A percentile compares a stretch with the other conserved stretches of the same genome.
phyloP scores from a whole-genome alignment of 2,888 invertebrate genomes.

The Lochmaea capreae region DNA sequence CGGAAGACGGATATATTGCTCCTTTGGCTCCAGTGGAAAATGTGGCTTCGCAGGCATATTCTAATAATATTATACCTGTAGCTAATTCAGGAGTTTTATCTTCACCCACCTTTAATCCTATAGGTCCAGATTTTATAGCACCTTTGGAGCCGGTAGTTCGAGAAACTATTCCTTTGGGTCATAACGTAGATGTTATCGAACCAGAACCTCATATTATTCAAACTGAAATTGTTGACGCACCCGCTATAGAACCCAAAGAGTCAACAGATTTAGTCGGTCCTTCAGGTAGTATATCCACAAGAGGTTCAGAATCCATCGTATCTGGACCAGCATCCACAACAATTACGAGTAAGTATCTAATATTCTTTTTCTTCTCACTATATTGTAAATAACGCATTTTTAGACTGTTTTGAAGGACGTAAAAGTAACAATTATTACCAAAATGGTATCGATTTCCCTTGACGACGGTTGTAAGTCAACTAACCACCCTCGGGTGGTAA shows the following conservation, averaged over 20 bases:
- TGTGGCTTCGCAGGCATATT: background rate
- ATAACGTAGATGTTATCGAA: slow-evolving; percentile 43
- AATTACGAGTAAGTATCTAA: slow-evolving; percentile 53
- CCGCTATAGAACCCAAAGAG: slow-evolving; percentile 53
- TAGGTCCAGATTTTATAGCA: background rate
- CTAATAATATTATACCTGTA: background rate
- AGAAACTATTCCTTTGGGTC: slow-evolving; percentile 36
- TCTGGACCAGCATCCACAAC: slow-evolving; percentile 62
- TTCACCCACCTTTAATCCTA: background rate
- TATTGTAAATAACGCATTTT: no score
- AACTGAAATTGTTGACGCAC: slow-evolving; percentile 52
- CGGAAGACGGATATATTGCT: slow-evolving; percentile 3
- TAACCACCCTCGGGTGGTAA: no score
- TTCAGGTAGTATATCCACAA: slow-evolving; percentile 59
- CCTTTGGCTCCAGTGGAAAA: background rate
- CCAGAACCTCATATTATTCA: slow-evolving; percentile 53
- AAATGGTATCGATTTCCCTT: no score
- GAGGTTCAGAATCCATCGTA: slow-evolving; percentile 58
- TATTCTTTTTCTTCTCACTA: background rate
- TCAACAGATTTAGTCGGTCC: slow-evolving; percentile 58
- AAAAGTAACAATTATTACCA: no score
- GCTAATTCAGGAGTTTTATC: background rate
- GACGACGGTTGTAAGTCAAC: no score
- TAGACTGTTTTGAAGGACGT: no score
- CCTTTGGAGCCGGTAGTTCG: slow-evolving; percentile 9